Base-by-base conservation (phyloP, 2,888 invertebrate genomes). In the Peribatodes rhomboidaria region DNA sequence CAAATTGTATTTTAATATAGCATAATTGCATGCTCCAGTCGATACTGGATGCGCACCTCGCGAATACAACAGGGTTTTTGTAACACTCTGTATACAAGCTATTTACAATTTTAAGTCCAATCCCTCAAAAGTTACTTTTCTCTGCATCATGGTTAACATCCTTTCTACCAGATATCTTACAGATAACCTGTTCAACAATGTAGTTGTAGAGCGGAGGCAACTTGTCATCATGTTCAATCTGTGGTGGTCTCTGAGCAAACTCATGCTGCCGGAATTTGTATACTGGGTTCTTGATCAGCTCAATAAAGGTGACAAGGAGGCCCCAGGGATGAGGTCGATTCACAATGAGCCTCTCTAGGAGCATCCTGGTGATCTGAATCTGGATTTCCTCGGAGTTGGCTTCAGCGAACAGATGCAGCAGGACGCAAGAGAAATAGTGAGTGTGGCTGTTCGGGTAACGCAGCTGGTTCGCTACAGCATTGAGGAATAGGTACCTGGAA, bases 261-360 rank as follows among this genome's bases (percentile, higher is more conserved):
- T 99, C 99, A 83, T 99, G 99, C 72, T 97, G 96, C 99, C 99
- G 99, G 92, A 99, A 99, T 89, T 99, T 98, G 94, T 99, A 99
- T 22, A 96, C 96, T 6, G 98, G 99, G 93, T 99, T 99, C 89
- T 99, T 99, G 82, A 99, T 99, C 68, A 99, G 95, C 87, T 99
- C 99, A 73, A 99, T 99, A 91, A 99, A 99, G 0, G 99, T 99
- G 73, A 99, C 98, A 39, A 99, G 94, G 50, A 99, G 94, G 13
- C 99, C 99, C 99, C 99, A 99, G 0, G 99, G 99, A 91, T 99
- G 99, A 3, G 99, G 99, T 53, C 99, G 95, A 90, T 99, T 99
- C 0, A 99, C 99, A 74, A 99, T 99, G 66, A 99, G 94, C 75
- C 99, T 94, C 86, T 99, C 99, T 63, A 99, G 94, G 60, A 99